Conservation (phyloP, 2,797 vertebrate species). For the Lepus oiostolus region DNA sequence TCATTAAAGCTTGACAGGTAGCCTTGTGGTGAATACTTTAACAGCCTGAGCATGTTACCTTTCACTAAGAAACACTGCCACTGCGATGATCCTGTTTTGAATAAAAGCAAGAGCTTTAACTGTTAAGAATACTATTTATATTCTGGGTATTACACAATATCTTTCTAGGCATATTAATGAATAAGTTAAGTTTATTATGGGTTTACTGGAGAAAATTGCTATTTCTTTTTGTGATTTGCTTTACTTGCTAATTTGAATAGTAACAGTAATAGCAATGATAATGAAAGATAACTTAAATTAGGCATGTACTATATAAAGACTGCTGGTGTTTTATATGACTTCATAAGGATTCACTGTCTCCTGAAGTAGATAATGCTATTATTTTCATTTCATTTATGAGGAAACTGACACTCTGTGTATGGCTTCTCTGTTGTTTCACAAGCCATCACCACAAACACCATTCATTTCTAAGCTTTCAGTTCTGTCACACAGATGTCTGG, state of each 20-base stretch:
- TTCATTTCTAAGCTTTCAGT: background rate
- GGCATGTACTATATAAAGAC: background rate
- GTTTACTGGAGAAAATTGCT: constrained; percentile 12
- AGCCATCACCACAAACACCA: background rate
- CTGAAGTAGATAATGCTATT: background rate
- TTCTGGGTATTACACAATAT: background rate
- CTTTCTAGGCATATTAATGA: constrained; percentile 9
- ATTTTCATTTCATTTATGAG: background rate
- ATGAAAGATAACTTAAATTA: background rate
- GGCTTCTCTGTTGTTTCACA: constrained; percentile 6
- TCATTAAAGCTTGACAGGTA: constrained; percentile 57
- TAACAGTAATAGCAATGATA: background rate
- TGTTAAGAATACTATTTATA: constrained; percentile 10
- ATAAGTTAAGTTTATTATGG: background rate
- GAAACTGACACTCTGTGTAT: background rate
- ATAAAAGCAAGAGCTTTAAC: constrained; percentile 44
- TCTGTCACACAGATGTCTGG: background rate
- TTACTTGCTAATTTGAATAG: background rate
- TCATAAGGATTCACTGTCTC: background rate
- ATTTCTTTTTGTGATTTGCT: constrained; percentile 29
- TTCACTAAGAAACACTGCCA: constrained; percentile 48
- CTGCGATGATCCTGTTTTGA: constrained; percentile 20
- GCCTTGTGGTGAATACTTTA: constrained; percentile 8
- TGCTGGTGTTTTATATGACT: background rate
- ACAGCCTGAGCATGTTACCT: background rate